phyloP scores from a whole-genome alignment of 2,888 invertebrate species.

The Steinernema hermaphroditum region DNA sequence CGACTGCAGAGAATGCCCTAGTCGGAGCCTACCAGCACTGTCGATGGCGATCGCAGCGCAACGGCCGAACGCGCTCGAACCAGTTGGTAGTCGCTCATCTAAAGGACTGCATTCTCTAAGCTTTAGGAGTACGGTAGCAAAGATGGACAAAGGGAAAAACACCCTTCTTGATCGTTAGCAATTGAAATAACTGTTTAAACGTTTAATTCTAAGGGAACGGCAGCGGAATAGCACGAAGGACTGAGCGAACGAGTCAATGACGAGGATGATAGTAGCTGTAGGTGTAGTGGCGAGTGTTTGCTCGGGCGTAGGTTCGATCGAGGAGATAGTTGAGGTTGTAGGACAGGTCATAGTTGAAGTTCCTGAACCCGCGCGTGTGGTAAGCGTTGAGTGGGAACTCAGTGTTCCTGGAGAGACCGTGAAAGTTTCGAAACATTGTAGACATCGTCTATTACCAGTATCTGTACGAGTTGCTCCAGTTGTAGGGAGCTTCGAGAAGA shows the following conservation, averaged over 20 bases:
- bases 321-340: conserved; percentile 29
- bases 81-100: conserved; percentile 27
- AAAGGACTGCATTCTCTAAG: background rate
- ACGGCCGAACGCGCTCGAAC: conserved; percentile 6
- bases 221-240: conserved; percentile 9
- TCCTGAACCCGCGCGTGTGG: conserved; percentile 19
- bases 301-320: conserved; percentile 25
- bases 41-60: background rate
- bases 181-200: background rate
- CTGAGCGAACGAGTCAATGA: background rate
- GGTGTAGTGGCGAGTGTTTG: conserved; percentile 27
- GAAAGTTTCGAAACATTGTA: too few species aligned
- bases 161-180: background rate
- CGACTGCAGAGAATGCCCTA: too few species aligned
- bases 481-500: conserved; percentile 13
- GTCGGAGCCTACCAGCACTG: background rate
- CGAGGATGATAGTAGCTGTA: conserved; percentile 22
- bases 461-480: conserved; percentile 25
- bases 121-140: background rate
- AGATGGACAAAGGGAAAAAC: conserved; percentile 28
- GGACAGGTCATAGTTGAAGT: conserved; percentile 29
- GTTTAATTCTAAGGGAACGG: conserved; percentile 14
- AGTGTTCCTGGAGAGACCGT: conserved; percentile 22
- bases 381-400: conserved; percentile 24
- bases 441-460: background rate